Conservation (phyloP, 2,888 invertebrate species). For the Eledone cirrhosa region DNA sequence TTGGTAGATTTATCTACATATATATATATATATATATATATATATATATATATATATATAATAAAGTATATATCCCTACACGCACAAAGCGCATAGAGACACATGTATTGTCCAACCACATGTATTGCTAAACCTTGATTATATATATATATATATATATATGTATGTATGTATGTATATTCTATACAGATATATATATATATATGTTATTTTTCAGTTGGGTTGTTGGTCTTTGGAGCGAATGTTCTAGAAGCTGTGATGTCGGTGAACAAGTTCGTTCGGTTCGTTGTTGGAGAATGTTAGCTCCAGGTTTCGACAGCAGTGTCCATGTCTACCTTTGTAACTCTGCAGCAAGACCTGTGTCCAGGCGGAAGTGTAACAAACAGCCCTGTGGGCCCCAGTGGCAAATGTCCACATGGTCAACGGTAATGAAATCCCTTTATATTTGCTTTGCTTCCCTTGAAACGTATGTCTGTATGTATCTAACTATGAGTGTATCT, state of each 20-base stretch:
- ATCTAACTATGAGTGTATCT: background rate
- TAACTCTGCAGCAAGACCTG: background rate
- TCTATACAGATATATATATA: too few relatives aligned
- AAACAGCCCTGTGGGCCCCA: constrained; percentile 16
- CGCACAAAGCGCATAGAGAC: too few relatives aligned
- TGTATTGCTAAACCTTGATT: too few relatives aligned
- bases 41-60: too few relatives aligned
- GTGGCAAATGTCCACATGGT: constrained; percentile 24
- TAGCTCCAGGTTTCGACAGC: constrained; percentile 20
- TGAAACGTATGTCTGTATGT: background rate
- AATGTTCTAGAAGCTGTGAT: constrained; percentile 21
- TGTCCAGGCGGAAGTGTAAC: constrained; percentile 15
- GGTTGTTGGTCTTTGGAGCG: constrained; percentile 23
- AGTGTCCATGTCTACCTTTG: constrained; percentile 21
- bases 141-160: too few relatives aligned
- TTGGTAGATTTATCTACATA: too few relatives aligned
- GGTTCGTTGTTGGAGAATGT: constrained; percentile 22
- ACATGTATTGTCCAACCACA: too few relatives aligned
- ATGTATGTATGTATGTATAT: too few relatives aligned
- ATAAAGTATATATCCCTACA: too few relatives aligned
- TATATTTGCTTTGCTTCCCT: too few relatives aligned
- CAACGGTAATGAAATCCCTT: background rate
- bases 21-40: too few relatives aligned
- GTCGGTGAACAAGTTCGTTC: constrained; percentile 13
- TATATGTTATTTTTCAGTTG: background rate